Conservation (phyloP, 2,888 invertebrate genomes). For the Platypus cylindrus region DNA sequence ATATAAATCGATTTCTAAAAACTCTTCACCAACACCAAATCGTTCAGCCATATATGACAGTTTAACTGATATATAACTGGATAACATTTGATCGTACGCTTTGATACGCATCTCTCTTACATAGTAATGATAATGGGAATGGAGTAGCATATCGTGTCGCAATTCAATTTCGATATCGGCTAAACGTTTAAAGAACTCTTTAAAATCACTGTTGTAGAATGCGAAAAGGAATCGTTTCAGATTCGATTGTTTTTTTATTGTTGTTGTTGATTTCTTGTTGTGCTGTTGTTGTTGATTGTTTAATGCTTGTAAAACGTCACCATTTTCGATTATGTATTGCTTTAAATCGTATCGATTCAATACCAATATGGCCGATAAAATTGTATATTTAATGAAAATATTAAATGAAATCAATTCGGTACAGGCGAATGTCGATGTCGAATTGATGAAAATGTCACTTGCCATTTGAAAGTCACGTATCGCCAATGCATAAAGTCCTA, state of each 20-base stretch:
- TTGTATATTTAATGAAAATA: constrained; percentile 36
- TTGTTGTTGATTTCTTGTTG: constrained; percentile 21
- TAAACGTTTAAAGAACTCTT: constrained; percentile 46
- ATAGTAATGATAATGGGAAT: constrained; percentile 55
- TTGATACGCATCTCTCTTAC: constrained; percentile 57
- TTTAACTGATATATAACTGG: constrained; percentile 56
- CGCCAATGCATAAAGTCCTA: constrained; percentile 47
- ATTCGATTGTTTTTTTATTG: too few species aligned
- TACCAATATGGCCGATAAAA: constrained; percentile 33
- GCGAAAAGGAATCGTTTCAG: constrained; percentile 49
- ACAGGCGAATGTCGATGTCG: constrained; percentile 61
- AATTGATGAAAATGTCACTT: constrained; percentile 50
- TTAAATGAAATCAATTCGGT: constrained; percentile 60
- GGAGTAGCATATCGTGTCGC: constrained; percentile 48
- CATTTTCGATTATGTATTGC: constrained; percentile 30
- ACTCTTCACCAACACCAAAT: constrained; percentile 54
- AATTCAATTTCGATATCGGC: constrained; percentile 35
- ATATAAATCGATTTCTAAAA: constrained; percentile 46
- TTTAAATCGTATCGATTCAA: constrained; percentile 31
- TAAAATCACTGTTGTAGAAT: constrained; percentile 57
- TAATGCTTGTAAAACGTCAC: constrained; percentile 73
- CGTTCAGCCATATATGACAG: constrained; percentile 53
- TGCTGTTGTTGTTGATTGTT: too few species aligned
- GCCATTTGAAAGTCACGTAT: constrained; percentile 55
- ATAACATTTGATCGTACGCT: constrained; percentile 57